These are phyloP conservation scores for Tetragnatha versicolor DNA, from an alignment of 1,140 invertebrate species.

Conservation along the genomic window DNA sequence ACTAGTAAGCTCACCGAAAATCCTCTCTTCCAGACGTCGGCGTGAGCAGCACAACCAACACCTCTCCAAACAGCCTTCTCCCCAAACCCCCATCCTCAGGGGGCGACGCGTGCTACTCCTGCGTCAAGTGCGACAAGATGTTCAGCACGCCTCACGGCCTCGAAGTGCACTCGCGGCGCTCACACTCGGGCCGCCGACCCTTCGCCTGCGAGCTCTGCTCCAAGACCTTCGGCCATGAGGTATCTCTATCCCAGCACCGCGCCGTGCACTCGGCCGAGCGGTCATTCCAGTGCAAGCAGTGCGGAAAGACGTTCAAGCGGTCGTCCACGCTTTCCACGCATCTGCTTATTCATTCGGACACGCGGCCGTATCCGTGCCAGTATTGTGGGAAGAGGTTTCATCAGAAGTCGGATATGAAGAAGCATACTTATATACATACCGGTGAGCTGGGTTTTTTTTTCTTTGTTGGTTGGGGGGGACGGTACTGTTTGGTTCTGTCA, in stretches of 20 bases:
- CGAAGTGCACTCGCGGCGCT: conserved; percentile 89
- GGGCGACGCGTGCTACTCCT: conserved; percentile 76
- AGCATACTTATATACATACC: conserved; percentile 73
- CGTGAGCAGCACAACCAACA: not conserved
- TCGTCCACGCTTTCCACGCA: conserved; percentile 73
- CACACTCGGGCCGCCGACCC: conserved; percentile 83
- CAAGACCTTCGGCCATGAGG: conserved; percentile 67
- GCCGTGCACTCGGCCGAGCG: conserved; percentile 65
- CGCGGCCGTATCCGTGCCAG: conserved; percentile 66
- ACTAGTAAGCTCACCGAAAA: too few species aligned
- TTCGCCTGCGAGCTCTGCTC: conserved; percentile 67
- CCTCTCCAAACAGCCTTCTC: not conserved
- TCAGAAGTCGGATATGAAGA: conserved; percentile 75
- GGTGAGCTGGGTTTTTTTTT: conserved; percentile 66
- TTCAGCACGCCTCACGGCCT: conserved; percentile 94
- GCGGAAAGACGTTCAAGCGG: conserved; percentile 71
- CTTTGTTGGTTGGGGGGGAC: too few species aligned
- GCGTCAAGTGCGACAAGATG: conserved; percentile 97
- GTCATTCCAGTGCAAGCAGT: conserved; percentile 67
- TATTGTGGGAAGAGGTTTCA: conserved; percentile 73
- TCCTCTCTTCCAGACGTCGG: not conserved
- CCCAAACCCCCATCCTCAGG: too few species aligned
- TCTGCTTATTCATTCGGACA: conserved; percentile 72
- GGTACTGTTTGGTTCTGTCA: too few species aligned
- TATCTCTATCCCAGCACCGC: conserved; percentile 63